Base-by-base conservation (phyloP, 2,888 invertebrate genomes). In the Panzeria rudis region DNA sequence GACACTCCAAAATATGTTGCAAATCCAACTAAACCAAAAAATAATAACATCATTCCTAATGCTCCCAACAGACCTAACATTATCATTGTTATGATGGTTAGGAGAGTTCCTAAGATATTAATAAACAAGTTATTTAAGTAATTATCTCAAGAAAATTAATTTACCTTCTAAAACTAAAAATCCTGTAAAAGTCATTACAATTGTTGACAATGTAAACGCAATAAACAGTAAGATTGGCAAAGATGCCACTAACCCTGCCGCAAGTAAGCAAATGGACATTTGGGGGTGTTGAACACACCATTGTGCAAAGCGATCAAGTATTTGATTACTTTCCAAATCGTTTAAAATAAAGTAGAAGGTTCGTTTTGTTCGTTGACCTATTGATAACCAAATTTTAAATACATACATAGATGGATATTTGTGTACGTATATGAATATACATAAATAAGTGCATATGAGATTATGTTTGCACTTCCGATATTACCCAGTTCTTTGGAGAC, bases 81-180 rank as follows among this genome's bases (percentile, higher is more conserved):
- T 47, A 92, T 82, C 72, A 92, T 89, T 13, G 91, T 87, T 1
- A 91, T 87, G n/a, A 92, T 87, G 0, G 92, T 91, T 1, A 93
- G 86, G 0, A 93, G 86, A 0, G 92, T 91, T 25, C 92, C 92
- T 92, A 56, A 0, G 86, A 86, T 47, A 64, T 62, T 38, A 66
- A 6, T 23, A 52, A 1, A 29, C 0, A 41, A 41, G 15, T 15
- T 7, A 29, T 20, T 13, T 61, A 17, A 15, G 1, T 17, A 7
- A 15, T 35, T 59, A 35, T 59, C 0, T 41, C 7, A 15, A 17
- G 5, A 0, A 64, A 1, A 29, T 38, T 15, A 17, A 17, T 72
- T 20, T 86, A 92, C 92, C 92, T 89, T 92, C 92, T 7, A 92
- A 87, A 1, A 92, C 88, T n/a, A 92, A 85, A 69, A 92, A 91